phyloP scores from a whole-genome alignment of 1,140 invertebrate genomes.

The Brachionus rubens region DNA sequence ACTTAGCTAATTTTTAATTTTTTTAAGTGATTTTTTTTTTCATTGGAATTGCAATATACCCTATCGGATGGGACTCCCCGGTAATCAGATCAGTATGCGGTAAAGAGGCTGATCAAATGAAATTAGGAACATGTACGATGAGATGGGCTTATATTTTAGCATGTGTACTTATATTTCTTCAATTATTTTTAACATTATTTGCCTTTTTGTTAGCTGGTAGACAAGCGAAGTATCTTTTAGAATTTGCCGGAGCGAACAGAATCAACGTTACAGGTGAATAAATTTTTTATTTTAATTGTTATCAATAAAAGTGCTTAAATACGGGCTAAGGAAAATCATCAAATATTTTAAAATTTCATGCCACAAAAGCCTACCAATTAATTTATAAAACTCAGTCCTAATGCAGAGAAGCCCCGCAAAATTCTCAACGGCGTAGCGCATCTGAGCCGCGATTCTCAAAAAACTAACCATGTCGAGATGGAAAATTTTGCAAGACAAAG shows the following conservation, averaged over 20 bases:
- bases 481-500: too few species aligned
- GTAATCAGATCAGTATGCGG: conserved; percentile 81
- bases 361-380: too few species aligned
- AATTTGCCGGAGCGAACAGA: conserved; percentile 1
- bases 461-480: too few species aligned
- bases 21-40: conserved; percentile 65
- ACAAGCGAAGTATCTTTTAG: conserved; percentile 51
- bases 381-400: too few species aligned
- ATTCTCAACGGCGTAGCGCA: too few species aligned
- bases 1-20: not conserved
- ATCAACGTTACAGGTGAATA: not conserved
- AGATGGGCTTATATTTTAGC: conserved; percentile 92
- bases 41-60: conserved; percentile 70
- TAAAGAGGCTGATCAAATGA: conserved; percentile 71
- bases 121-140: conserved; percentile 76
- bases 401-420: too few species aligned
- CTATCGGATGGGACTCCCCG: conserved; percentile 82
- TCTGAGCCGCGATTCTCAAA: too few species aligned
- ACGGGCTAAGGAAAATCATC: too few species aligned
- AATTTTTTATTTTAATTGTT: not conserved
- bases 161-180: conserved; percentile 84
- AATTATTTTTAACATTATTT: conserved; percentile 77
- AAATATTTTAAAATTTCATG: too few species aligned
- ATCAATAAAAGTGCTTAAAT: too few species aligned
- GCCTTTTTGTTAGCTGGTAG: conserved; percentile 85